A percentile compares a stretch with the other conserved stretches of the same genome.
phyloP scores from a whole-genome alignment of 2,797 vertebrate genomes.

The Arrhamphus sclerolepis region DNA sequence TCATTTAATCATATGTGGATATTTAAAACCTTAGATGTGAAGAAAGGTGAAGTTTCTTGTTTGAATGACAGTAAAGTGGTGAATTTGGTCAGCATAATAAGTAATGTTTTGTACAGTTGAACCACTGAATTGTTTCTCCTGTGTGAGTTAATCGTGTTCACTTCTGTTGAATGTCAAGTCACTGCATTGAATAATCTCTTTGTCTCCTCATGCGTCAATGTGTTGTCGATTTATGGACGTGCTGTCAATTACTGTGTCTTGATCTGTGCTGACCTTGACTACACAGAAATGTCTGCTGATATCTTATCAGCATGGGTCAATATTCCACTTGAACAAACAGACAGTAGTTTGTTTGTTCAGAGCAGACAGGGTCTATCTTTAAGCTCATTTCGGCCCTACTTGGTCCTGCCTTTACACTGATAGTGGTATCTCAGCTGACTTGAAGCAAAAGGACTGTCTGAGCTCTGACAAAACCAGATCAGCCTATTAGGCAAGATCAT shows the following conservation, averaged over 20 bases:
- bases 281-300: constrained; percentile 64
- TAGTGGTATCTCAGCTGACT: constrained; percentile 7
- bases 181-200: constrained; percentile 27
- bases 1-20: too few relatives aligned
- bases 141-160: constrained; percentile 18
- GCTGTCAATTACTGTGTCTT: constrained; percentile 33
- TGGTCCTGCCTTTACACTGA: constrained; percentile 4
- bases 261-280: constrained; percentile 49
- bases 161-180: constrained; percentile 23
- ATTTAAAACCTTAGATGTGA: too few relatives aligned
- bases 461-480: constrained; percentile 1
- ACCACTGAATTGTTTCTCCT: constrained; percentile 3
- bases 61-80: too few relatives aligned
- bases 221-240: constrained; percentile 35
- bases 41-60: too few relatives aligned
- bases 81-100: background rate
- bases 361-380: constrained; percentile 25
- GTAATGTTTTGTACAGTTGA: constrained; percentile 7
- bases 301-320: constrained; percentile 63
- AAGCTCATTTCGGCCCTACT: constrained; percentile 2
- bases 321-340: constrained; percentile 32
- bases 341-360: constrained; percentile 51
- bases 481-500: background rate
- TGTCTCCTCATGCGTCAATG: constrained; percentile 49
- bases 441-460: background rate